Conservation (phyloP, 1,140 invertebrate genomes). For the Cydia strobilella region DNA sequence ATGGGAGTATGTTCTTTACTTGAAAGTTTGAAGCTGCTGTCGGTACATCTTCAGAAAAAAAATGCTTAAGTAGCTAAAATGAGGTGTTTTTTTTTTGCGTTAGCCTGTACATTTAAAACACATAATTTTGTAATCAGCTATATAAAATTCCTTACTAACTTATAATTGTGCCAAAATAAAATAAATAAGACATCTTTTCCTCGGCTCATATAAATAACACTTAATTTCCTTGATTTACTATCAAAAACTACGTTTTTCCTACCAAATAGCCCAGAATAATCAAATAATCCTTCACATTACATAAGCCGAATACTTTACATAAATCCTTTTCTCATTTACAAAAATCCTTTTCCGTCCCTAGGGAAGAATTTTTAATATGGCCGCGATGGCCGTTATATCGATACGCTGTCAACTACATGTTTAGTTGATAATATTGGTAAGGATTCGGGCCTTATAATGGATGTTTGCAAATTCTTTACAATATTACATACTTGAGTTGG, state of each 20-base stretch:
- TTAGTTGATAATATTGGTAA: conserved; percentile 4
- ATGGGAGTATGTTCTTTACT: too few relatives aligned
- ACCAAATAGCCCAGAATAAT: not conserved
- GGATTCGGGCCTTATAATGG: not conserved
- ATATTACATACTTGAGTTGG: not conserved
- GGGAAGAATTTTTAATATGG: conserved; percentile 4
- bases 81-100: too few relatives aligned
- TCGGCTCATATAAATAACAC: too few relatives aligned
- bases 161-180: too few relatives aligned
- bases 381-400: not conserved
- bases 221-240: too few relatives aligned
- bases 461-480: not conserved
- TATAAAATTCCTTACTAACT: too few relatives aligned
- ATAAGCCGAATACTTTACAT: not conserved
- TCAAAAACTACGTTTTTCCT: not conserved
- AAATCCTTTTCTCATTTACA: not conserved
- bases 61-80: too few relatives aligned
- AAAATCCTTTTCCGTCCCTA: not conserved
- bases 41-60: too few relatives aligned
- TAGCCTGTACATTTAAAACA: too few relatives aligned
- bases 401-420: not conserved
- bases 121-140: too few relatives aligned
- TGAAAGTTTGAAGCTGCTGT: too few relatives aligned
- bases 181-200: too few relatives aligned
- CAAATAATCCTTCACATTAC: not conserved